Conservation (phyloP, 2,888 invertebrate genomes). For the Caenorhabditis zanzibari region DNA sequence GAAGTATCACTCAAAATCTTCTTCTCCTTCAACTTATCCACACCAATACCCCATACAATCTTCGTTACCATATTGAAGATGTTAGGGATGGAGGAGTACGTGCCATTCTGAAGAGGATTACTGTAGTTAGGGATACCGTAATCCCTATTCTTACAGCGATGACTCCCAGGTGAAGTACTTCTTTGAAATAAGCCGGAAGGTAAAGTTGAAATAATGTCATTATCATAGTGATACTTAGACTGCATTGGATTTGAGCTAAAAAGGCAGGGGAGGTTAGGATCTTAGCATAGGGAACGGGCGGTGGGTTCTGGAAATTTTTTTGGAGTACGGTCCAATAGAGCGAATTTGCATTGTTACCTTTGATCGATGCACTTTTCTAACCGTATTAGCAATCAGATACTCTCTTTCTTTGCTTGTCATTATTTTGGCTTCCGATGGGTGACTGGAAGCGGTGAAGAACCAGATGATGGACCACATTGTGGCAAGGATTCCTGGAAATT, state of each 20-base stretch:
- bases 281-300: constrained; percentile 56
- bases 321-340: constrained; percentile 19
- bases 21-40: constrained; percentile 71
- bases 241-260: constrained; percentile 68
- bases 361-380: constrained; percentile 43
- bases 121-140: neutral
- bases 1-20: constrained; percentile 64
- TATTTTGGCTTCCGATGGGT: constrained; percentile 67
- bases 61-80: constrained; percentile 71
- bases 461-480: constrained; percentile 67
- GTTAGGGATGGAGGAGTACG: constrained; percentile 75
- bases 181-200: constrained; percentile 78
- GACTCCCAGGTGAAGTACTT: constrained; percentile 70
- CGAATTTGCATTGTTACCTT: constrained; percentile 24
- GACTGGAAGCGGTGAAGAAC: constrained; percentile 60
- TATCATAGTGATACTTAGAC: constrained; percentile 71
- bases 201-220: constrained; percentile 75
- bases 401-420: constrained; percentile 67
- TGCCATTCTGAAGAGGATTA: constrained; percentile 69
- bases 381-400: constrained; percentile 65
- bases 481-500: constrained; percentile 56
- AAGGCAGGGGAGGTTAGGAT: constrained; percentile 69
- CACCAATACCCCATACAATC: constrained; percentile 70
- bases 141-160: constrained; percentile 67
- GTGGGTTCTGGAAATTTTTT: constrained; percentile 50